Base-by-base conservation (phyloP, 2,113 vertebrate genomes). In the Falco punctatus region DNA sequence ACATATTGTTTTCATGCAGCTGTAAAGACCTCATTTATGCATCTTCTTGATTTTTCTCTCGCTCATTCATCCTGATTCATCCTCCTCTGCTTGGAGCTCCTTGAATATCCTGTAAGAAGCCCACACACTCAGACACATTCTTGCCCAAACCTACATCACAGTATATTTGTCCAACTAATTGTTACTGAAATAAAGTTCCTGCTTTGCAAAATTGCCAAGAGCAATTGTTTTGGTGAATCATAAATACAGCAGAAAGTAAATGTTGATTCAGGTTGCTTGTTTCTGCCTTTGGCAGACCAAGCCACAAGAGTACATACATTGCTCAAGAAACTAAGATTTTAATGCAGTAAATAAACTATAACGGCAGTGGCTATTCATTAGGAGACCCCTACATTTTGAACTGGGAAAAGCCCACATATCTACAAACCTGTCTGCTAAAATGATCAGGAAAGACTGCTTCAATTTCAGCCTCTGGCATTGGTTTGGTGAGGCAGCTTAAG, bases 171-270 rank as follows among this genome's bases (percentile, higher is more conserved):
- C 91, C 96, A 95, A 91, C 55, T 90, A 86, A 86, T 95, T 95
- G 90, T 93, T 92, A 85, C 90, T 71, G 84, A 72, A 95, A 88
- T 94, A 88, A 97, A 94, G 79, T 80, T 94, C 86, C 86, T 90
- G 77, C 66, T 84, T 97, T 88, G 79, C 92, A 90, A 77, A 90
- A 82, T 83, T 95, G 94, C 96, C 95, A 74, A 82, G 57, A 96
- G 94, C 94, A 78, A 95, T 94, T 97, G 94, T 96, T 97, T 97
- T 92, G 94, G 94, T 97, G 97, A 97, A 96, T 97, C 96, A 97
- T 96, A 95, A 96, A 97, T 91, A 78, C 73, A 96, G 95, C 88
- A 91, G 77, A 95, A 97, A 96, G 86, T 91, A 96, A 97, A 96
- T 64, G 89, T 96, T 92, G 44, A 64, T 91, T 95, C 82, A 94